These are phyloP conservation scores for Halcyon chelicuti DNA, from an alignment of 2,797 vertebrate genomes.

Conservation along the genomic window DNA sequence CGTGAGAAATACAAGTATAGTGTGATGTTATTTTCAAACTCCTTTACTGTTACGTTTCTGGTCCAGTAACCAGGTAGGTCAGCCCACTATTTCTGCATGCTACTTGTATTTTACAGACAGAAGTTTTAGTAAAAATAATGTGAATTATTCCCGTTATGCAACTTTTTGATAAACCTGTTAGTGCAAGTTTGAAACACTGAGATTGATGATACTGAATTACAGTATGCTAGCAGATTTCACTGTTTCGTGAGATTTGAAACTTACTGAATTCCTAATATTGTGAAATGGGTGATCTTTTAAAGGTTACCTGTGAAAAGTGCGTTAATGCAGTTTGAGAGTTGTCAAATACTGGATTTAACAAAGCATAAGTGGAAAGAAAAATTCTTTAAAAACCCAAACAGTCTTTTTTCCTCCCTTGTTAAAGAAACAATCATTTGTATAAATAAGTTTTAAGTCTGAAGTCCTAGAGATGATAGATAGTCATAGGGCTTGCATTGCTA, in stretches of 20 bases:
- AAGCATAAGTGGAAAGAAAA: not conserved
- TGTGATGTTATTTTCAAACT: not conserved
- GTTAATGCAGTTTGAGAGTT: not conserved
- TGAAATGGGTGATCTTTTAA: not conserved
- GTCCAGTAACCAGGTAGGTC: not conserved
- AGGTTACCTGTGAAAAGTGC: not conserved
- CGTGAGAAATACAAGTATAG: not conserved
- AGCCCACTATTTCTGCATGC: not conserved
- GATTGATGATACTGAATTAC: not conserved
- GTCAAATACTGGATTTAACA: fast-evolving
- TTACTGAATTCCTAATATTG: not conserved
- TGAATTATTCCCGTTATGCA: not conserved
- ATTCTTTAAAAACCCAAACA: not conserved
- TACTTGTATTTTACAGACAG: not conserved
- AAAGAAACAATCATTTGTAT: too few species aligned
- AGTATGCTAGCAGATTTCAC: not conserved
- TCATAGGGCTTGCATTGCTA: not conserved
- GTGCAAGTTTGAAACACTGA: not conserved
- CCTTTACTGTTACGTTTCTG: not conserved
- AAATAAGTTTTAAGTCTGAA: not conserved
- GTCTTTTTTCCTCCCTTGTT: not conserved
- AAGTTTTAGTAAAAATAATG: not conserved
- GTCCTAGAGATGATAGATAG: not conserved
- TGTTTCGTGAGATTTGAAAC: not conserved
- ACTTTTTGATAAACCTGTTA: not conserved